phyloP scores from a whole-genome alignment of 2,113 vertebrate species.

The Zosterops japonicus region DNA sequence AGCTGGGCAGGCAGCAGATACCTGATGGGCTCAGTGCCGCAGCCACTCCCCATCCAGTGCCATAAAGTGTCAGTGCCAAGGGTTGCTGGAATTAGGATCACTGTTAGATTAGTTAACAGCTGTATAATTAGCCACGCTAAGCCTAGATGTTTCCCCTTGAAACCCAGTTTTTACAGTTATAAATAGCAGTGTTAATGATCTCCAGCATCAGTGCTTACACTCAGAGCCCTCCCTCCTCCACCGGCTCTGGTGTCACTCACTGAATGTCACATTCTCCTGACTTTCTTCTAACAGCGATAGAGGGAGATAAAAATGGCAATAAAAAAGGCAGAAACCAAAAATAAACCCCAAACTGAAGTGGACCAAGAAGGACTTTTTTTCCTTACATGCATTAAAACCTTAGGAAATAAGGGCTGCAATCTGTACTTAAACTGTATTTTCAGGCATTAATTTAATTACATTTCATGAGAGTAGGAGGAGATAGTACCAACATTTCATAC shows the following conservation, averaged over 20 bases:
- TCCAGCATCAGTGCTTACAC: slow-evolving; percentile 29
- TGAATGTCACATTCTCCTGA: slow-evolving; percentile 45
- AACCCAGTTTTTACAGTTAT: slow-evolving; percentile 39
- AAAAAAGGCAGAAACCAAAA: background rate
- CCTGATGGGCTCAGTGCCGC: background rate
- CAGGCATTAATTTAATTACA: slow-evolving; percentile 5
- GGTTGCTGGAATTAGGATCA: slow-evolving; percentile 37
- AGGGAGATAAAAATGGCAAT: background rate
- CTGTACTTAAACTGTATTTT: background rate
- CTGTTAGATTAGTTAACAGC: slow-evolving; percentile 49
- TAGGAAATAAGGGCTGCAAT: background rate
- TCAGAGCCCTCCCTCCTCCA: slow-evolving; percentile 4
- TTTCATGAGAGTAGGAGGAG: background rate
- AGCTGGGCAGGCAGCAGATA: background rate
- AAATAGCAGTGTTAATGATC: slow-evolving; percentile 58
- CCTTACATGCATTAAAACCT: background rate
- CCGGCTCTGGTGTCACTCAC: slow-evolving; percentile 23
- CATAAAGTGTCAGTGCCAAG: background rate
- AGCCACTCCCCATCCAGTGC: background rate
- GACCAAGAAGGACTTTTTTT: background rate
- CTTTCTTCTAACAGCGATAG: background rate
- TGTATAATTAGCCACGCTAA: slow-evolving; percentile 35
- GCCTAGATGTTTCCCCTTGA: slow-evolving; percentile 40
- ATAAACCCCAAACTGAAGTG: background rate
- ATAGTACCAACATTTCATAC: background rate